Base-by-base conservation (phyloP, 2,113 vertebrate genomes). In the Connochaetes taurinus region DNA sequence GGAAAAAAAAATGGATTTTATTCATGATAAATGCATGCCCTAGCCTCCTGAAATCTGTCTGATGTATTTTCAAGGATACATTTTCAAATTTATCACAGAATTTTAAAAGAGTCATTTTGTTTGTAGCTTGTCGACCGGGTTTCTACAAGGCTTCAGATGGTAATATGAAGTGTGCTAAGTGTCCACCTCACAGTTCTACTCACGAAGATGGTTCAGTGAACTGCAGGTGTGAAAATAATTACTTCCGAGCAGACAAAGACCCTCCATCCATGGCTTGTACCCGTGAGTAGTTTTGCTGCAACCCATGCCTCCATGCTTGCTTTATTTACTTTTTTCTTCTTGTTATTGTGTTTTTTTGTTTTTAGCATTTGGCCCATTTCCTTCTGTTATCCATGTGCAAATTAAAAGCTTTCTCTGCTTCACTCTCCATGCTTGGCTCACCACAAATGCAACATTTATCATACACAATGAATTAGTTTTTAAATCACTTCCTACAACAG, bases 201-300 rank as follows among this genome's bases (percentile, higher is more conserved):
- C 99, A 99, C 0, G 99, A 99, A 98, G 99, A 99, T 83, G 99
- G 99, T 4, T 99, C 99, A 87, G 97, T 99, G 98, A 99, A 99
- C 99, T 99, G 99, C 97, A 99, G 98, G 98, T 99, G 99, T 98
- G 99, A 99, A 99, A 99, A 99, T 98, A 99, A 99, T 99, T 99
- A 99, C 99, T 99, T 99, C 99, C 99, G 99, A 52, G 99, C 99
- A 67, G 99, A 99, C 78, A 99, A 99, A 98, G 99, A 99, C 97
- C 99, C 99, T 94, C 99, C 99, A 98, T 99, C 99, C 98, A 99
- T 99, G 99, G 99, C 99, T 98, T 99, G 99, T 98, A 99, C 99
- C 97, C 99, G 99, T 99, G 99, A 99, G 99, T 99, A 99, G 98
- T 97, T 87, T 95, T 98, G 96, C 97, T 97, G 97, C 97, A 95